Conservation (phyloP, 1,140 invertebrate species). For the Pinna nobilis region DNA sequence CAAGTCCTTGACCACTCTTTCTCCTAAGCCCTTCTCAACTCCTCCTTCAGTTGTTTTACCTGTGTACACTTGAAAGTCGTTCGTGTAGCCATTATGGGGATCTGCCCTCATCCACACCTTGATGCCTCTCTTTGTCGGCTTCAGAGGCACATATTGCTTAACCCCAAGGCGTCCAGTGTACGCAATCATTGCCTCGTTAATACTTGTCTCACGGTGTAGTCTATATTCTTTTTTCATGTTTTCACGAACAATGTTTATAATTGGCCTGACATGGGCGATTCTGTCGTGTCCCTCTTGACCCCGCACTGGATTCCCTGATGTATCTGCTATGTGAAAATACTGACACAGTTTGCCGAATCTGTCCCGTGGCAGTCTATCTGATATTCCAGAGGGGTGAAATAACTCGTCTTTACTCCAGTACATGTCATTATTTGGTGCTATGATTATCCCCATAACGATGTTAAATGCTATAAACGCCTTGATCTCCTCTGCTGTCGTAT, state of each 20-base stretch:
- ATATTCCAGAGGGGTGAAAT: slow-evolving; percentile 25
- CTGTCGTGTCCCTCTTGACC: slow-evolving; percentile 36
- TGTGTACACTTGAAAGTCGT: slow-evolving; percentile 33
- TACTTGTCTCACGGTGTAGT: slow-evolving; percentile 23
- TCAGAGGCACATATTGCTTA: slow-evolving; percentile 73
- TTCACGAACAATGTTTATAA: slow-evolving; percentile 33
- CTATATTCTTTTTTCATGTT: slow-evolving; percentile 35
- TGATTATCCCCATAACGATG: slow-evolving; percentile 37
- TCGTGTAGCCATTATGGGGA: slow-evolving; percentile 35
- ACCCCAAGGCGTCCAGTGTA: slow-evolving; percentile 72
- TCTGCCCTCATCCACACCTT: slow-evolving; percentile 68
- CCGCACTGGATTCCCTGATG: not conserved
- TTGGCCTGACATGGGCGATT: slow-evolving; percentile 45
- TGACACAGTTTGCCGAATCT: slow-evolving; percentile 46
- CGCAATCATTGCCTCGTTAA: slow-evolving; percentile 74
- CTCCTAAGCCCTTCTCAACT: slow-evolving; percentile 16
- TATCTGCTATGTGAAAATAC: slow-evolving; percentile 48
- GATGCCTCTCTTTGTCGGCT: slow-evolving; percentile 74
- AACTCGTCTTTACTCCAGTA: slow-evolving; percentile 40
- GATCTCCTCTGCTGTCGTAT: slow-evolving; percentile 11
- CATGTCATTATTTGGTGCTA: slow-evolving; percentile 10
- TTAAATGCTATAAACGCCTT: slow-evolving; percentile 14
- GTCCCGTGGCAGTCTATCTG: slow-evolving; percentile 25
- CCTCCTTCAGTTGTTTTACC: slow-evolving; percentile 10
- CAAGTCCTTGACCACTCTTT: slow-evolving; percentile 22